A percentile compares a stretch with the other conserved stretches of the same genome.
phyloP scores from a whole-genome alignment of 2,113 vertebrate genomes.

The Bostrychus sinensis region DNA sequence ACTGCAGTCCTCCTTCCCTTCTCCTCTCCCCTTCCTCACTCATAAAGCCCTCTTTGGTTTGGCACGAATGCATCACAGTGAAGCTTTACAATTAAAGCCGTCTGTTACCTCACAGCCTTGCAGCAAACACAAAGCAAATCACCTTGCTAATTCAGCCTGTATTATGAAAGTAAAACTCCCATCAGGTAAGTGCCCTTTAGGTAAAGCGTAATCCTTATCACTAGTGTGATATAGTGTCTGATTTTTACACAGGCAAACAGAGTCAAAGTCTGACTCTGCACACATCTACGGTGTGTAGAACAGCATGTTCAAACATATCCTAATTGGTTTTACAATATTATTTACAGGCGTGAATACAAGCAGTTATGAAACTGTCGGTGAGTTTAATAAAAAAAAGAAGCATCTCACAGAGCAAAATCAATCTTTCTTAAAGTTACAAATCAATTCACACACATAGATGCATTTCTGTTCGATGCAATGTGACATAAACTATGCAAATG shows the following conservation, averaged over 20 bases:
- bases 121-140: slow-evolving; percentile 18
- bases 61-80: slow-evolving; percentile 36
- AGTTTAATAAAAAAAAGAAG: neutral
- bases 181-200: neutral
- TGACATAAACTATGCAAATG: slow-evolving; percentile 17
- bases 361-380: neutral
- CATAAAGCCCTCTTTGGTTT: slow-evolving; percentile 70
- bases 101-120: slow-evolving; percentile 19
- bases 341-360: slow-evolving; percentile 9
- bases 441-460: neutral
- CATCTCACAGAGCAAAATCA: neutral
- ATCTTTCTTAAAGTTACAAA: neutral
- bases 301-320: neutral
- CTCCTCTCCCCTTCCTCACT: slow-evolving; percentile 26
- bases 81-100: slow-evolving; percentile 62
- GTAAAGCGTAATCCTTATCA: slow-evolving; percentile 6
- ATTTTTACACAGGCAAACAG: slow-evolving; percentile 23
- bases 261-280: neutral
- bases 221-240: slow-evolving; percentile 1
- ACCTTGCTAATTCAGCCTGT: neutral
- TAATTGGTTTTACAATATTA: neutral
- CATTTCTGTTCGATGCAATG: neutral
- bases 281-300: slow-evolving; percentile 7
- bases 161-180: neutral
- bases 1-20: slow-evolving; percentile 36